phyloP scores from a whole-genome alignment of 2,888 invertebrate genomes.

The Hypomecis atomaria region DNA sequence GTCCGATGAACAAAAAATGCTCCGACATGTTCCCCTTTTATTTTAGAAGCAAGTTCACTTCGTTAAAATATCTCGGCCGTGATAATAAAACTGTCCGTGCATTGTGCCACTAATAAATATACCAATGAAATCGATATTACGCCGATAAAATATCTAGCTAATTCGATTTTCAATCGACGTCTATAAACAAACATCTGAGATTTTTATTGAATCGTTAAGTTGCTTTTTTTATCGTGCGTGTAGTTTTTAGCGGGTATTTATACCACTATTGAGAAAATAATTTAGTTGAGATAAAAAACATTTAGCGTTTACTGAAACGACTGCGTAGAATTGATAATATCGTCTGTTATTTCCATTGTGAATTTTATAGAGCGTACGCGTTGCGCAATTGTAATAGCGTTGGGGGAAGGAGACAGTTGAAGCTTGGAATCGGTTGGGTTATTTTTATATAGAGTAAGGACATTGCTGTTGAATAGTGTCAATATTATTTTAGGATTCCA shows the following conservation, averaged over 20 bases:
- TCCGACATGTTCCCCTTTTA: constrained; percentile 77
- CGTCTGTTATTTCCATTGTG: constrained; percentile 14
- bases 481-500: constrained; percentile 65
- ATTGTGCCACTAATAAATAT: constrained; percentile 68
- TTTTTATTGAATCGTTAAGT: constrained; percentile 44
- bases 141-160: constrained; percentile 50
- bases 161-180: constrained; percentile 50
- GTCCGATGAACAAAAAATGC: constrained; percentile 79
- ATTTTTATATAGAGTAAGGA: constrained; percentile 39
- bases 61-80: constrained; percentile 80
- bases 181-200: constrained; percentile 46
- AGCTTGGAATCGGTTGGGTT: constrained; percentile 15
- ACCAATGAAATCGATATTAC: constrained; percentile 69
- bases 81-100: constrained; percentile 77
- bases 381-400: neutral
- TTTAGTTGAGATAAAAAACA: constrained; percentile 16
- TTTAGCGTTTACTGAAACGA: constrained; percentile 20
- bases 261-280: constrained; percentile 28
- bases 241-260: constrained; percentile 43
- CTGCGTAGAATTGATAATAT: constrained; percentile 15
- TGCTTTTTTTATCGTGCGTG: constrained; percentile 40
- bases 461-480: constrained; percentile 47
- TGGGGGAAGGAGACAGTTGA: neutral
- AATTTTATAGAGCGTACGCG: neutral
- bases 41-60: constrained; percentile 75